phyloP scores from a whole-genome alignment of 1,140 invertebrate species.

The Radopholus similis region DNA sequence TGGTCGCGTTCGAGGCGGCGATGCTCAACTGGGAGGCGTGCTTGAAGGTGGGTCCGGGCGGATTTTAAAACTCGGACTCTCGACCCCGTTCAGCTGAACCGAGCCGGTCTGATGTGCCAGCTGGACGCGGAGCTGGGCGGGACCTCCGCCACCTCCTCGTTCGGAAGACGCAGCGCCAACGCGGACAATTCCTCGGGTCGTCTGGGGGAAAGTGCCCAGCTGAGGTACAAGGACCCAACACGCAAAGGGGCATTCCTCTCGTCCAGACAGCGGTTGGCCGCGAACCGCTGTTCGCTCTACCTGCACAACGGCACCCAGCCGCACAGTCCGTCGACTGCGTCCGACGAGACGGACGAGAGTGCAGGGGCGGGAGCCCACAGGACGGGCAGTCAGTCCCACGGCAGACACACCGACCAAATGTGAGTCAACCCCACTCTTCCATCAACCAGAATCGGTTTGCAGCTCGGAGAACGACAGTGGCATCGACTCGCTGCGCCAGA shows the following conservation, averaged over 20 bases:
- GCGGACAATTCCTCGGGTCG: not conserved
- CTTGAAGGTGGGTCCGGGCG: constrained; percentile 28
- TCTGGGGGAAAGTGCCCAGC: not conserved
- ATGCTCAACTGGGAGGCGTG: constrained; percentile 54
- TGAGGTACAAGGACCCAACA: not conserved
- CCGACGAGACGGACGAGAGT: constrained; percentile 39
- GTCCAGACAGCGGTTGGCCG: not conserved
- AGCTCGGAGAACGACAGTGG: constrained; percentile 51
- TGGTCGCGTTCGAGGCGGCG: constrained; percentile 39
- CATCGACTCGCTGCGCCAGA: constrained; percentile 46
- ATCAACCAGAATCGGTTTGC: not conserved
- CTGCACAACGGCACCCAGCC: constrained; percentile 1
- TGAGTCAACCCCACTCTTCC: constrained; percentile 6
- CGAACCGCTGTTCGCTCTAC: not conserved
- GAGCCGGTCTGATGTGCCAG: constrained; percentile 23
- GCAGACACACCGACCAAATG: constrained; percentile 33
- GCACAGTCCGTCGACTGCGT: constrained; percentile 42
- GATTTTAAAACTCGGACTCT: not conserved
- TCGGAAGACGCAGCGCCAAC: not conserved
- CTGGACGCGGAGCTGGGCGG: not conserved
- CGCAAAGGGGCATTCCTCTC: not conserved
- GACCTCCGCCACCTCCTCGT: not conserved
- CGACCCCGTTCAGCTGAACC: constrained; percentile 38
- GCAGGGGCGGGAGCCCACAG: not conserved
- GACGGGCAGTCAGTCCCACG: not conserved